phyloP scores from a whole-genome alignment of 2,797 vertebrate species.

The Dallia pectoralis region DNA sequence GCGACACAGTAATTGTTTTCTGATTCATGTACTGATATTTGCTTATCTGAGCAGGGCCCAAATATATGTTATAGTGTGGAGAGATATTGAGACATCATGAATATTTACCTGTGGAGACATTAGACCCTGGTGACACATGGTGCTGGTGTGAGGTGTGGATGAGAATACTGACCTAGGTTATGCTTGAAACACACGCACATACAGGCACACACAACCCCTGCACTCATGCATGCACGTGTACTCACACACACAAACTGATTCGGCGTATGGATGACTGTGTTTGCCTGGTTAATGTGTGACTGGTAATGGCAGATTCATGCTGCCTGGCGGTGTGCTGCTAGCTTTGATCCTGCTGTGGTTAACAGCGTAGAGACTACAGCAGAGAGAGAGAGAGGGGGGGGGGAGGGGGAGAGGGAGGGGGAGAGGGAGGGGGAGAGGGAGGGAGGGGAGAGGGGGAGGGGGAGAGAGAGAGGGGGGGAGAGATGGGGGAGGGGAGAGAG shows the following conservation, averaged over 20 bases:
- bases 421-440: not conserved
- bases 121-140: slow-evolving; percentile 39
- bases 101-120: slow-evolving; percentile 52
- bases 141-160: slow-evolving; percentile 52
- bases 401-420: not conserved
- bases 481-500: too few relatives aligned
- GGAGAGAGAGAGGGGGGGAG: not conserved
- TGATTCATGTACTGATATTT: not conserved
- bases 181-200: slow-evolving; percentile 29
- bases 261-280: slow-evolving; percentile 24
- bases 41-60: slow-evolving; percentile 35
- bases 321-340: slow-evolving; percentile 68
- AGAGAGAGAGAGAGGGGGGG: not conserved
- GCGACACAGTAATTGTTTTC: too few relatives aligned
- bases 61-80: slow-evolving; percentile 36
- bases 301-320: slow-evolving; percentile 72
- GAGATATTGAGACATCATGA: slow-evolving; percentile 49
- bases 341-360: slow-evolving; percentile 85
- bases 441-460: too few relatives aligned
- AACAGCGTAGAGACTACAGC: slow-evolving; percentile 42
- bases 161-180: not conserved
- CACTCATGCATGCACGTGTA: slow-evolving; percentile 30
- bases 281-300: slow-evolving; percentile 71
- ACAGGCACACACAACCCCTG: slow-evolving; percentile 24
- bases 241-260: slow-evolving; percentile 10